phyloP scores from a whole-genome alignment of 2,113 vertebrate genomes.

The Hydrochoerus hydrochaeris region DNA sequence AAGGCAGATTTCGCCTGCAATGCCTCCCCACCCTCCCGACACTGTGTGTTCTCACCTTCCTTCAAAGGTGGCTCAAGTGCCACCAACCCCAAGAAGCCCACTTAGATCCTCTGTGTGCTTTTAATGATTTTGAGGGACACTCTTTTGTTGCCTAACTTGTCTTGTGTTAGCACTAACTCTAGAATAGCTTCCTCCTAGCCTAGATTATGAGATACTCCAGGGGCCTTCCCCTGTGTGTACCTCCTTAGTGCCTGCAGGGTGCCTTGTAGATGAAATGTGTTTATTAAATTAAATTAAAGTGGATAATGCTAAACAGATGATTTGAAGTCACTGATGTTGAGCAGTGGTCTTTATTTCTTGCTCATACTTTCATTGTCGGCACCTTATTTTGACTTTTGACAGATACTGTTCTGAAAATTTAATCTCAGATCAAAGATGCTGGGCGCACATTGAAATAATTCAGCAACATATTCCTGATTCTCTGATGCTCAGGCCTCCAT shows the following conservation, averaged over 20 bases:
- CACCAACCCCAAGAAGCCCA: background rate
- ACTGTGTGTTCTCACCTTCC: background rate
- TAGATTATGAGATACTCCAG: background rate
- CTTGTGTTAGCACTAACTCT: background rate
- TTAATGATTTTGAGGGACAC: background rate
- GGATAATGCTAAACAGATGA: background rate
- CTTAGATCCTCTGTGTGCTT: background rate
- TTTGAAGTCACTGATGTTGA: background rate
- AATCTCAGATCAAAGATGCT: background rate
- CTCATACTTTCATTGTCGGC: background rate
- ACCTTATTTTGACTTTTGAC: background rate
- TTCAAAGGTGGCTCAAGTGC: background rate
- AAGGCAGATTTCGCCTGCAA: accelerated
- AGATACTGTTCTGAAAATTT: background rate
- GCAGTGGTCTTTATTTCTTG: background rate
- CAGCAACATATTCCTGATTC: background rate
- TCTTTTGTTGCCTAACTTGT: background rate
- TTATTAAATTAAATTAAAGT: background rate
- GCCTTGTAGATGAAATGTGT: background rate
- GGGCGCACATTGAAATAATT: background rate
- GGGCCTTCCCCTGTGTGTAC: background rate
- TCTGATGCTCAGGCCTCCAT: too few species aligned
- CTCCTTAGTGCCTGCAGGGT: background rate
- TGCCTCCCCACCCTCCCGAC: accelerated
- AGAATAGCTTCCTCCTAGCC: background rate